Base-by-base conservation (phyloP, 2,113 vertebrate species). In the Coryphaenoides rupestris region DNA sequence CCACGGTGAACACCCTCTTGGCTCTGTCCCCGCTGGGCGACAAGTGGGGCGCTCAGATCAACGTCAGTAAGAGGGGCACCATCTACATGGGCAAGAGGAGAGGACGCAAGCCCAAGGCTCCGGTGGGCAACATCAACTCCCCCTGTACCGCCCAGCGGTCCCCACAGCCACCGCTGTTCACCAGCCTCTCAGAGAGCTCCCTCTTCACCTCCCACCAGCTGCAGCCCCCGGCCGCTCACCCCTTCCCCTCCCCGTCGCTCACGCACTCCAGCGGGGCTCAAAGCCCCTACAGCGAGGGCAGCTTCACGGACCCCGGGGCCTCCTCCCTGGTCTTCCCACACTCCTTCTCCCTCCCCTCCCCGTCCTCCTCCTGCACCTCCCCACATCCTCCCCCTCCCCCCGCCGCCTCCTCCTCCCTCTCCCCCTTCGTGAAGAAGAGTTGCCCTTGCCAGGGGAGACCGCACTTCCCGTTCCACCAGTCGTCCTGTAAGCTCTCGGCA, bases 11-110 rank as follows among this genome's bases (percentile, higher is more conserved):
- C 49, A 91, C 95, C 0, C 93, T 98, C 65, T 95, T 95, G 9
- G 94, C 92, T 65, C 90, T 99, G 59, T 94, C 96, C 17, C 95
- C 96, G 0, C 97, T 99, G 52, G 91, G 95, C 65, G 94, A 94
- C 4, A 96, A 94, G 62, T 80, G 95, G 60, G 95, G 95, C 56
- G 96, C 96, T 80, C 97, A 99, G 74, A 98, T 99, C 78, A 99
- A 99, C 1, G 95, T 99, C 65, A 99, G 97, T 85, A 99, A 99
- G 88, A 94, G 95, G 88, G 97, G 97, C 69, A 99, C 97, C 0
- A 99, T 99, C 84, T 99, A 99, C 70, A 98, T 99, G 91, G 97
- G 97, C 71, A 99, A 99, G 68, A 93, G 95, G 74, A 90, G 97
- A 79, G 97, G 97, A 23, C 92, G 97, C 58, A 99, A 99, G 66